Evolutionary conservation across 64 coral and sea anemone genomes (phyloP), one percentile per base, ranked within the genome.

Genomic region (Pocillopora damicornis): DNA sequence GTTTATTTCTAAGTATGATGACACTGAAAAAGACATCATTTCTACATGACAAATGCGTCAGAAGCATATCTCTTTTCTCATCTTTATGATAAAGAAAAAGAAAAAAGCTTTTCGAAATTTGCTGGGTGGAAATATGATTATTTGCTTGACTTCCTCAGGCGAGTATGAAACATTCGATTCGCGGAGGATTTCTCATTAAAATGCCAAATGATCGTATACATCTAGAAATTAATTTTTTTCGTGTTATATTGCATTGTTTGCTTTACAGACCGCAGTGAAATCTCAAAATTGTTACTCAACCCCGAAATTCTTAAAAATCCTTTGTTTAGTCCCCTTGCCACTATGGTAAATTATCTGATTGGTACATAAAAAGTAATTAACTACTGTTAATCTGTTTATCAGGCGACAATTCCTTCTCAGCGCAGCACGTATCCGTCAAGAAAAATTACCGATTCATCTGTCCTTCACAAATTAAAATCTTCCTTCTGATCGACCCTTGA

Each of bases 321-420:
- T 85, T 85, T 85, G 81, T 85, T 85, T 42, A 85, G 36, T 45
- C n/a, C 42, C 81, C 37, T 45, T 85, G 63, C 81, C 65, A 85
- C 64, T 72, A 85, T 85, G 81, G 64, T 66, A 83, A 84, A 84
- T 81, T 75, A 83, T 82, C 65, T 62, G 78, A 89, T 83, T 60
- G 88, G 30, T 77, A 90, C 58, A 90, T 60, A 77, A 81, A 59
- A 64, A 61, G 37, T 90, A 84, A 84, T 90, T 74, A 62, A 45
- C 59, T 45, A 25, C 58, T 90, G 61, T 90, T 84, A 75, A 90
- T 90, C 62, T 84, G 77, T 90, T 84, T 90, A 90, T 90, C 80
- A 75, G 76, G 80, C 58, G 74, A 83, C 89, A 90, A 74, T 83
- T 34, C 81, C 36, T 85, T 85, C 81, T 85, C 64, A 58, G 7